phyloP scores from a whole-genome alignment of 2,888 invertebrate species.

The Kuschelorhynchus macadamiae region DNA sequence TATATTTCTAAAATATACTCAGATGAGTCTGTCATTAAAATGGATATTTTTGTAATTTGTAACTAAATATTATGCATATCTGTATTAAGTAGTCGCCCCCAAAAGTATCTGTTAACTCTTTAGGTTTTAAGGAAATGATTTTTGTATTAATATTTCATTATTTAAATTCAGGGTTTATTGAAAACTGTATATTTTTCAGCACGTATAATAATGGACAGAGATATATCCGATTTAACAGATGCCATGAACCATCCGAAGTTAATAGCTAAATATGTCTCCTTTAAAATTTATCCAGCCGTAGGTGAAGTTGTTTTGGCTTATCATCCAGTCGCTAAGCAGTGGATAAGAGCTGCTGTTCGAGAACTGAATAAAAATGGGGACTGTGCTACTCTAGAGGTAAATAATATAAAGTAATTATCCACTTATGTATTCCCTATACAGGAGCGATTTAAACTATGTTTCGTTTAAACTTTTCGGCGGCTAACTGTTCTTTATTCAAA shows the following conservation, averaged over 20 bases:
- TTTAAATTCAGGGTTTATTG: no score
- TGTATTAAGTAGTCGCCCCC: no score
- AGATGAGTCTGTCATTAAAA: slow-evolving; percentile 12
- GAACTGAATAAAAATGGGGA: slow-evolving; percentile 39
- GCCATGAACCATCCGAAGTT: slow-evolving; percentile 52
- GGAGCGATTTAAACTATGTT: no score
- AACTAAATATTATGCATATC: no score
- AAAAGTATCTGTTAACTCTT: no score
- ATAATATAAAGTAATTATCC: no score
- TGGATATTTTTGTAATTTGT: no score
- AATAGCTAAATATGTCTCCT: slow-evolving; percentile 50
- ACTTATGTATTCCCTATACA: no score
- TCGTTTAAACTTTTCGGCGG: no score
- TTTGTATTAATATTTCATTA: no score
- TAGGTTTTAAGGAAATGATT: no score
- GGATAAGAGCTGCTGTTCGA: slow-evolving; percentile 55
- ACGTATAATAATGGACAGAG: slow-evolving; percentile 47
- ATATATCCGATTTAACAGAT: slow-evolving; percentile 44
- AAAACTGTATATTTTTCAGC: slow-evolving; percentile 33
- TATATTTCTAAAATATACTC: slow-evolving; percentile 33
- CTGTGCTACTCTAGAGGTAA: slow-evolving; percentile 21
- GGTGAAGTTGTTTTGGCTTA: slow-evolving; percentile 58
- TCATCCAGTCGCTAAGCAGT: slow-evolving; percentile 52
- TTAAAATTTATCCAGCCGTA: slow-evolving; percentile 56
- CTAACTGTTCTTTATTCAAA: no score